Conservation (phyloP, 23 tunicate genomes). For the Ascidia mentula region DNA sequence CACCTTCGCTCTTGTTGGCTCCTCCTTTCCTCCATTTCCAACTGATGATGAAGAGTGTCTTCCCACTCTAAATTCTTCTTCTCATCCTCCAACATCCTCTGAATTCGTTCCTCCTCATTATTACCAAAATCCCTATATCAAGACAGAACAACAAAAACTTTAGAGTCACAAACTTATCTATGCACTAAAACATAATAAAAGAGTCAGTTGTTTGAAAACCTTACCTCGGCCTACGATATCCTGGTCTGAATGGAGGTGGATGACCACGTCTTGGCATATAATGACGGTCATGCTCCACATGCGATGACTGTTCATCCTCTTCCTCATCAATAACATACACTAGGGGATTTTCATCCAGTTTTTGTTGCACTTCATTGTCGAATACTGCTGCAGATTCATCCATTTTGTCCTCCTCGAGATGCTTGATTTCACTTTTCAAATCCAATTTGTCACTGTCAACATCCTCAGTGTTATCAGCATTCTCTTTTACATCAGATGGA, state of each 20-base stretch:
- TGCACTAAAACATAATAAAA: neutral
- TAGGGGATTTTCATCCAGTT: slow-evolving; percentile 16
- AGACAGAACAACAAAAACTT: neutral
- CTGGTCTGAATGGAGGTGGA: neutral
- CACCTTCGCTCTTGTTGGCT: slow-evolving; percentile 43
- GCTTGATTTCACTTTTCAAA: neutral
- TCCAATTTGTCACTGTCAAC: neutral
- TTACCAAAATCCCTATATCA: neutral
- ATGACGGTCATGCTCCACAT: neutral
- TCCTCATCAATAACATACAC: slow-evolving; percentile 54
- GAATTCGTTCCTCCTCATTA: slow-evolving; percentile 55
- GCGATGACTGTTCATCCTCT: neutral
- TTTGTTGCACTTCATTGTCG: neutral
- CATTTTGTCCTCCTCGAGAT: neutral
- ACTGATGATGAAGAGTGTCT: slow-evolving; percentile 41
- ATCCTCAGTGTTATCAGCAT: neutral
- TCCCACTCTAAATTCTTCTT: slow-evolving; percentile 65
- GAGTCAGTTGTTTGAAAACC: no score
- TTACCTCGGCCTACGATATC: neutral
- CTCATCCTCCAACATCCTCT: slow-evolving; percentile 47
- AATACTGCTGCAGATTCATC: neutral
- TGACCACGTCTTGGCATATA: neutral
- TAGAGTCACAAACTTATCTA: neutral
- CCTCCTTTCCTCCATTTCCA: slow-evolving; percentile 59
- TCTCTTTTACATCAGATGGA: neutral